Evolutionary conservation across 1,140 invertebrate species (phyloP).

Genomic region (Gryllus bimaculatus): DNA sequence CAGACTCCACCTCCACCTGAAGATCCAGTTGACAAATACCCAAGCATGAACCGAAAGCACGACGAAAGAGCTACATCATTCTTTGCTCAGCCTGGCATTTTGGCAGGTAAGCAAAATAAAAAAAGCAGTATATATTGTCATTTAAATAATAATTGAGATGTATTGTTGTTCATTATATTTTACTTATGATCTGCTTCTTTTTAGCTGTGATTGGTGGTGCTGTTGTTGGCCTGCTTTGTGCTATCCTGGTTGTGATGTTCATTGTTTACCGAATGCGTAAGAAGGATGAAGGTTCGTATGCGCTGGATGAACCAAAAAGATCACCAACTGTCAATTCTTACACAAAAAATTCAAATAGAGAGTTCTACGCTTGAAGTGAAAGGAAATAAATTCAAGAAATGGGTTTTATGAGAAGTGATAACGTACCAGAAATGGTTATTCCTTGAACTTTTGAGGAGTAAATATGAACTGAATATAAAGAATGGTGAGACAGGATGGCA

Average conservation of each 20-base stretch:
- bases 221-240: conserved; percentile 91
- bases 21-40: neutral
- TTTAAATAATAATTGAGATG: conserved; percentile 8
- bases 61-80: conserved; percentile 19
- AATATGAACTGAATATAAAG: neutral
- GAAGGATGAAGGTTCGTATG: conserved; percentile 98
- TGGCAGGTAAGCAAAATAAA: conserved; percentile 15
- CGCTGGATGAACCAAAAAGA: conserved; percentile 91
- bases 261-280: conserved; percentile 99
- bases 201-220: conserved; percentile 96
- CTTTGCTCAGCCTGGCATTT: conserved; percentile 20
- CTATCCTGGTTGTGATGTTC: conserved; percentile 98
- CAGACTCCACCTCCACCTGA: neutral
- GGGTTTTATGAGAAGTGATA: neutral
- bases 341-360: conserved; percentile 81
- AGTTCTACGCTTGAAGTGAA: conserved; percentile 84
- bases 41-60: conserved; percentile 14
- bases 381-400: conserved; percentile 9
- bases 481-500: neutral
- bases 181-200: conserved; percentile 31
- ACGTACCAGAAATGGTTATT: neutral
- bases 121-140: neutral
- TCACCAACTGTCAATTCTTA: conserved; percentile 84
- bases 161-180: conserved; percentile 6
- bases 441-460: neutral